Evolutionary conservation across 1,140 invertebrate species (phyloP).

Genomic region (Heliothis subflexa): DNA sequence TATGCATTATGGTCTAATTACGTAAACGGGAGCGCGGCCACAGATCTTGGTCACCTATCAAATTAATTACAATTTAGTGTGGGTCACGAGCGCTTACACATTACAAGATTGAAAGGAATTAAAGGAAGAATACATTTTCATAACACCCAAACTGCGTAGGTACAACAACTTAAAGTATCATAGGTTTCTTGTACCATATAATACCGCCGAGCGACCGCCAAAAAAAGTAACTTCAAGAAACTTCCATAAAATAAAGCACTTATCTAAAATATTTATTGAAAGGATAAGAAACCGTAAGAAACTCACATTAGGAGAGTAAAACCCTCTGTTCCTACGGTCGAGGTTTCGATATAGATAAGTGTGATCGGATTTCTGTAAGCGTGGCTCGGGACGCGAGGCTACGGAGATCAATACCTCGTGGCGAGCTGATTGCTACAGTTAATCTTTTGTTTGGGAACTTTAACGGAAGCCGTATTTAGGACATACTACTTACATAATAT

Average conservation of each 20-base stretch:
- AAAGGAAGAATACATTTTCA: too few species aligned
- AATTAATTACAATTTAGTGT: slow-evolving; percentile 5
- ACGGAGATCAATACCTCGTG: slow-evolving; percentile 31
- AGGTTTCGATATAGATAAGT: slow-evolving; percentile 28
- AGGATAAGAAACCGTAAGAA: neutral
- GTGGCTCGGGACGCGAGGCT: slow-evolving; percentile 1
- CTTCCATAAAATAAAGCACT: too few species aligned
- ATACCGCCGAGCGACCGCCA: too few species aligned
- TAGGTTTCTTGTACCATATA: too few species aligned
- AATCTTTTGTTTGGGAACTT: slow-evolving; percentile 43
- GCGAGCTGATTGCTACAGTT: slow-evolving; percentile 40
- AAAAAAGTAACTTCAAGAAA: too few species aligned
- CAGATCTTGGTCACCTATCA: slow-evolving; percentile 9
- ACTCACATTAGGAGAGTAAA: neutral
- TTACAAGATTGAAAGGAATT: too few species aligned
- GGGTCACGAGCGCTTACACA: neutral
- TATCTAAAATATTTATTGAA: neutral
- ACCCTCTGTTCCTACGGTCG: slow-evolving; percentile 4
- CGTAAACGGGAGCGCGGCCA: neutral
- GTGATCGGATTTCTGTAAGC: slow-evolving; percentile 32
- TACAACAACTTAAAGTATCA: too few species aligned
- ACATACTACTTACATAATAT: neutral
- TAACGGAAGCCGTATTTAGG: slow-evolving; percentile 26
- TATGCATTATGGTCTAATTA: slow-evolving; percentile 19
- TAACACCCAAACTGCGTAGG: too few species aligned